These are phyloP conservation scores for Orbicella faveolata DNA, from an alignment of 64 coral and sea anemone species.

Conservation along the genomic window DNA sequence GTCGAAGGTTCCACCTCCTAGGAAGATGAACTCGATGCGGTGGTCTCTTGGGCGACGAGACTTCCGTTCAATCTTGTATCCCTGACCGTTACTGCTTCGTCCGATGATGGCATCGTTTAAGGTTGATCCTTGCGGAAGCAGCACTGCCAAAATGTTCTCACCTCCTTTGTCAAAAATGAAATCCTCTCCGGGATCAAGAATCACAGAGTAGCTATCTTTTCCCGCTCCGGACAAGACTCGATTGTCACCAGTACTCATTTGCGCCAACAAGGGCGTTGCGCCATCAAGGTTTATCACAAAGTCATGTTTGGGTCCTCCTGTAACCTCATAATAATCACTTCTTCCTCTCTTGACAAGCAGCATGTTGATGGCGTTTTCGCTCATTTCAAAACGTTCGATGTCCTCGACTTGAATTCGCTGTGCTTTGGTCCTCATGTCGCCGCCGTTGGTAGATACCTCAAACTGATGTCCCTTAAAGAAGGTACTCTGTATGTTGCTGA, in stretches of 20 bases:
- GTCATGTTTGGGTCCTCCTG: slow-evolving; percentile 36
- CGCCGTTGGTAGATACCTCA: neutral
- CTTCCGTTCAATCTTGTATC: slow-evolving; percentile 24
- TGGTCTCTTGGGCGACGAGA: neutral
- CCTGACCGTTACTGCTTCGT: neutral
- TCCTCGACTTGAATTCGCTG: slow-evolving; percentile 7
- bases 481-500: slow-evolving; percentile 9
- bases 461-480: neutral
- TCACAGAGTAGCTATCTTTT: slow-evolving; percentile 38
- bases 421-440: neutral
- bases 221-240: slow-evolving; percentile 20
- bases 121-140: slow-evolving; percentile 18
- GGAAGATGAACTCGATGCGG: neutral
- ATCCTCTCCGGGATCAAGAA: slow-evolving; percentile 17
- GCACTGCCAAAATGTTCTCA: slow-evolving; percentile 24
- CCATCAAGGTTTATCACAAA: slow-evolving; percentile 31
- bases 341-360: neutral
- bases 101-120: slow-evolving; percentile 39
- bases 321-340: neutral
- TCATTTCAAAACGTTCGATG: slow-evolving; percentile 38
- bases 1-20: neutral
- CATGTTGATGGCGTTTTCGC: slow-evolving; percentile 25
- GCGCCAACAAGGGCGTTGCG: slow-evolving; percentile 4
- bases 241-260: slow-evolving; percentile 14
- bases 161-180: slow-evolving; percentile 50